Evolutionary conservation across 2,888 invertebrate genomes (phyloP).

Genomic region (Rhagonycha lutea): DNA sequence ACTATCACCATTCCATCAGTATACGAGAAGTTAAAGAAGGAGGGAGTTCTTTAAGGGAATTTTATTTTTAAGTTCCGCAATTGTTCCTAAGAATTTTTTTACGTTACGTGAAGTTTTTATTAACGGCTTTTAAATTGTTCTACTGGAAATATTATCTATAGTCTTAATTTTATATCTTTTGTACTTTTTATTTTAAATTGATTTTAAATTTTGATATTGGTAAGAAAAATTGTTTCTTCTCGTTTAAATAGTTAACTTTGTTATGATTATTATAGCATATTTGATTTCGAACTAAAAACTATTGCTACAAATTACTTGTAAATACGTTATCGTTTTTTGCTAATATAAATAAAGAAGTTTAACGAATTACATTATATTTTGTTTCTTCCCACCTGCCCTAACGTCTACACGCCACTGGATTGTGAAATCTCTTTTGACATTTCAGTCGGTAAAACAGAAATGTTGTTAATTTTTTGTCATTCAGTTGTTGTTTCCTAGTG

Average conservation of each 20-base stretch:
- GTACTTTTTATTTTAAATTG: no score
- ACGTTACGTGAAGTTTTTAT: neutral
- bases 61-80: neutral
- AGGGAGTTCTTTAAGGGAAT: slow-evolving; percentile 1
- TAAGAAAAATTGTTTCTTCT: no score
- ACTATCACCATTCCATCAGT: slow-evolving; percentile 39
- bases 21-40: slow-evolving; percentile 27
- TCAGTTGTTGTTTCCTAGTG: slow-evolving; percentile 6
- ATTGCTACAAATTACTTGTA: neutral
- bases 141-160: no score
- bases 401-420: neutral
- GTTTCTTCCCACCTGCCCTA: neutral
- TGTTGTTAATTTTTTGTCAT: neutral
- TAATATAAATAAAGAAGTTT: neutral
- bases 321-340: neutral
- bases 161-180: no score
- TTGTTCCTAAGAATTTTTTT: neutral
- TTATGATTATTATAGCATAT: neutral
- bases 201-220: no score
- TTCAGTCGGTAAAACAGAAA: slow-evolving; percentile 18
- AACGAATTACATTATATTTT: no score
- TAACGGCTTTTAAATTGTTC: neutral
- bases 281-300: neutral
- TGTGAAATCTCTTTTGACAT: neutral
- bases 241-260: no score